Percentiles rank a stretch among this genome's conserved stretches.
Evolutionary conservation across 2,888 invertebrate species (phyloP).

Genomic region (Anoplius nigerrimus): DNA sequence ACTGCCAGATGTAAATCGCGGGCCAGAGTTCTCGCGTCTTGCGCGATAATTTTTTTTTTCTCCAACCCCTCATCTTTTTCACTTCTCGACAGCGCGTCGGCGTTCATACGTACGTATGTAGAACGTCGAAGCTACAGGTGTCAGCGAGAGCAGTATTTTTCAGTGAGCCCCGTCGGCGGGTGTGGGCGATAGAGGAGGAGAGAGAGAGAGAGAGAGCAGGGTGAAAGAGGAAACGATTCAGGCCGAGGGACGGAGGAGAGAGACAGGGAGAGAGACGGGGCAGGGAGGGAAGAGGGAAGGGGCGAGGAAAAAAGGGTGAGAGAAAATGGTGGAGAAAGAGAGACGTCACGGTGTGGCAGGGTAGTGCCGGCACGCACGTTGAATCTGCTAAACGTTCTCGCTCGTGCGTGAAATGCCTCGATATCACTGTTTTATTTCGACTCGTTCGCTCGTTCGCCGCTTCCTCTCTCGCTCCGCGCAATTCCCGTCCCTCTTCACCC

Average conservation of each 20-base stretch:
- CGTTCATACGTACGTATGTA: slow-evolving; percentile 67
- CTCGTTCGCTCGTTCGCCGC: slow-evolving; percentile 60
- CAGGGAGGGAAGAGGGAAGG: slow-evolving; percentile 52
- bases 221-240: slow-evolving; percentile 40
- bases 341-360: slow-evolving; percentile 56
- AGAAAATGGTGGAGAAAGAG: slow-evolving; percentile 53
- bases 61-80: slow-evolving; percentile 42
- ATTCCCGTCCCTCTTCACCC: slow-evolving; percentile 63
- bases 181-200: slow-evolving; percentile 59
- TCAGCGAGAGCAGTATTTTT: slow-evolving; percentile 74
- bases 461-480: slow-evolving; percentile 48
- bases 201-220: slow-evolving; percentile 53
- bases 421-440: slow-evolving; percentile 74
- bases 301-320: slow-evolving; percentile 47
- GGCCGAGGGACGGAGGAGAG: slow-evolving; percentile 36
- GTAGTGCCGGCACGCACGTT: slow-evolving; percentile 73
- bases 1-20: no score
- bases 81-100: slow-evolving; percentile 30
- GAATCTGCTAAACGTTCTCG: slow-evolving; percentile 74
- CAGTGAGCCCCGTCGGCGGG: slow-evolving; percentile 65
- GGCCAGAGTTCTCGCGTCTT: slow-evolving; percentile 4
- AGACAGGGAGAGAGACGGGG: slow-evolving; percentile 35
- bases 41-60: slow-evolving; percentile 45
- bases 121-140: slow-evolving; percentile 75
- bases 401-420: slow-evolving; percentile 75